These are phyloP conservation scores for Polyploca ridens DNA, from an alignment of 2,888 invertebrate species.

Conservation along the genomic window DNA sequence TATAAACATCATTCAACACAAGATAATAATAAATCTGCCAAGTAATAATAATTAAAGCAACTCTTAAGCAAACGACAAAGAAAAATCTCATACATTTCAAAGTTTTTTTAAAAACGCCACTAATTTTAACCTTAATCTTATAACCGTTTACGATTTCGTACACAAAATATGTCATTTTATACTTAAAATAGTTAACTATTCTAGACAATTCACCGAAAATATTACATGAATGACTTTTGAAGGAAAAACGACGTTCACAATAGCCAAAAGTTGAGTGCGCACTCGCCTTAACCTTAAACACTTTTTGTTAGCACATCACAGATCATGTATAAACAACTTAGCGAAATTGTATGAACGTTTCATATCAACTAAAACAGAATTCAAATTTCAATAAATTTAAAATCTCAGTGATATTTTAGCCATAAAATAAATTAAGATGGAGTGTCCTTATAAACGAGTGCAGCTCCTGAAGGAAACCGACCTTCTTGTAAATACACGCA, in stretches of 20 bases:
- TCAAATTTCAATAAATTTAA: too few species aligned
- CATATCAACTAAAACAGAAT: too few species aligned
- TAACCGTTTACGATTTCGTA: slow-evolving; percentile 58
- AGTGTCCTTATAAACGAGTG: too few species aligned
- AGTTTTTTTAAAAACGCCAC: slow-evolving; percentile 54
- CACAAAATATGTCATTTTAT: slow-evolving; percentile 82
- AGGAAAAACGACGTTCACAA: slow-evolving; percentile 10
- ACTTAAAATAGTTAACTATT: slow-evolving; percentile 40
- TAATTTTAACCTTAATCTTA: slow-evolving; percentile 42
- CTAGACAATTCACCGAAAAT: slow-evolving; percentile 1
- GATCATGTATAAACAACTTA: slow-evolving; percentile 59
- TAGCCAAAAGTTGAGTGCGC: slow-evolving; percentile 46
- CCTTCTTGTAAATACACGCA: too few species aligned
- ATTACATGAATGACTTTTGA: slow-evolving; percentile 8
- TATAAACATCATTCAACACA: slow-evolving; percentile 66
- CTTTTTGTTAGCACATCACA: slow-evolving; percentile 77
- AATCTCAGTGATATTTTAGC: too few species aligned
- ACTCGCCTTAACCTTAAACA: slow-evolving; percentile 43
- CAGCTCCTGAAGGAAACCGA: too few species aligned
- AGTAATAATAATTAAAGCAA: slow-evolving; percentile 77
- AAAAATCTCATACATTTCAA: slow-evolving; percentile 48
- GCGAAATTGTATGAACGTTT: slow-evolving; percentile 58
- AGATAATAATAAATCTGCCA: slow-evolving; percentile 61
- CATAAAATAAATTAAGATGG: too few species aligned
- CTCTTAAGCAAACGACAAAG: slow-evolving; percentile 66